phyloP scores from a whole-genome alignment of 2,888 invertebrate species.

The Clivina fossor region DNA sequence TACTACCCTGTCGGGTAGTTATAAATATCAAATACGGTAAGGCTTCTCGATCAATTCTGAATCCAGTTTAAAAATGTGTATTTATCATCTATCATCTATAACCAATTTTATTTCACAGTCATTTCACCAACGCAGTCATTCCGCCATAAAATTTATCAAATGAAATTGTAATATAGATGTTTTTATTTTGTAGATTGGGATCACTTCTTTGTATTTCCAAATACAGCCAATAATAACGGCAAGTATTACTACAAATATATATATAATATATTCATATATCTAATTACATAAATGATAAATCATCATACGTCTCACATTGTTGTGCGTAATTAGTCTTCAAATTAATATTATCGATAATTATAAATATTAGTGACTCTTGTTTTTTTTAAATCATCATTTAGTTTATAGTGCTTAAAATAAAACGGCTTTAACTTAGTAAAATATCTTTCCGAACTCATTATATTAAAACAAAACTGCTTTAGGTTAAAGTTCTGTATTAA shows the following conservation, averaged over 20 bases:
- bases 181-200: slow-evolving; percentile 28
- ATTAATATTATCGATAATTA: slow-evolving; percentile 1
- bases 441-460: no score
- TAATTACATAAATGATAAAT: not conserved
- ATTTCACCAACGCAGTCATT: not conserved
- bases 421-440: no score
- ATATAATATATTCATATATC: not conserved
- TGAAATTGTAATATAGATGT: slow-evolving; percentile 12
- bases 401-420: no score
- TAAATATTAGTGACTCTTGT: not conserved
- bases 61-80: no score
- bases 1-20: no score
- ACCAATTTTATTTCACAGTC: not conserved
- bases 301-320: not conserved
- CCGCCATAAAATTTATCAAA: not conserved
- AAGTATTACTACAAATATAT: slow-evolving; percentile 16
- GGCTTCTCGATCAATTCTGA: no score
- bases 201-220: slow-evolving; percentile 22
- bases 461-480: no score
- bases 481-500: no score
- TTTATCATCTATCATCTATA: not conserved
- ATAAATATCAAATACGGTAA: no score
- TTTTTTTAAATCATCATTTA: not conserved
- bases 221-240: slow-evolving; percentile 21
- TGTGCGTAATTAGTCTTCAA: not conserved